These are phyloP conservation scores for Drosophila lowei DNA, from an alignment of 1,140 invertebrate genomes.

Conservation along the genomic window DNA sequence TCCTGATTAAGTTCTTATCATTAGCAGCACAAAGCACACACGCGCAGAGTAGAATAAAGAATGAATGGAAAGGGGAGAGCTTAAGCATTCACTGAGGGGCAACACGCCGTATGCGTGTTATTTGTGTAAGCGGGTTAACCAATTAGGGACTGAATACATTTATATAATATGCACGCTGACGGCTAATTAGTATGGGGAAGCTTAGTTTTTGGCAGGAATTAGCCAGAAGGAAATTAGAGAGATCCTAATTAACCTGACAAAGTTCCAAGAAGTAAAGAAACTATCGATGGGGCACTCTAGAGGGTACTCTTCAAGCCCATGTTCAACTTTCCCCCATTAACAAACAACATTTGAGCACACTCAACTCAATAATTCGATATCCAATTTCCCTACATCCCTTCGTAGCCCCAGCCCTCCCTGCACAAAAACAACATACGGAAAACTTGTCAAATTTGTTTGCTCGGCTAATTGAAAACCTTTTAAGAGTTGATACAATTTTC, in stretches of 20 bases:
- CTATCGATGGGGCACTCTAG: constrained; percentile 32
- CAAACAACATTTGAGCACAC: constrained; percentile 1
- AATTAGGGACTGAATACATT: constrained; percentile 57
- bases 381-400: constrained; percentile 34
- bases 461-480: constrained; percentile 62
- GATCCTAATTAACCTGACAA: constrained; percentile 42
- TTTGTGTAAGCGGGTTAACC: constrained; percentile 60
- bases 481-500: constrained; percentile 48
- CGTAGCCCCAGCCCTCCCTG: background rate
- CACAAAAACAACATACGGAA: constrained; percentile 20
- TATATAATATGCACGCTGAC: constrained; percentile 57
- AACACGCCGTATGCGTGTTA: constrained; percentile 56
- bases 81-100: constrained; percentile 32
- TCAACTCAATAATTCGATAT: constrained; percentile 38
- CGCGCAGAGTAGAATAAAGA: constrained; percentile 1
- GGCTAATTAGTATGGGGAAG: constrained; percentile 56
- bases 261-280: constrained; percentile 28
- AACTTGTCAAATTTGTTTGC: constrained; percentile 53
- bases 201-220: constrained; percentile 49
- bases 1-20: constrained; percentile 65
- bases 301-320: constrained; percentile 1
- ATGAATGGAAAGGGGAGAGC: constrained; percentile 21
- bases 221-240: constrained; percentile 29
- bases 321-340: constrained; percentile 23
- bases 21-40: constrained; percentile 39